phyloP scores from a whole-genome alignment of 92 coral and sea anemone species.

The Parazoanthus darwini region DNA sequence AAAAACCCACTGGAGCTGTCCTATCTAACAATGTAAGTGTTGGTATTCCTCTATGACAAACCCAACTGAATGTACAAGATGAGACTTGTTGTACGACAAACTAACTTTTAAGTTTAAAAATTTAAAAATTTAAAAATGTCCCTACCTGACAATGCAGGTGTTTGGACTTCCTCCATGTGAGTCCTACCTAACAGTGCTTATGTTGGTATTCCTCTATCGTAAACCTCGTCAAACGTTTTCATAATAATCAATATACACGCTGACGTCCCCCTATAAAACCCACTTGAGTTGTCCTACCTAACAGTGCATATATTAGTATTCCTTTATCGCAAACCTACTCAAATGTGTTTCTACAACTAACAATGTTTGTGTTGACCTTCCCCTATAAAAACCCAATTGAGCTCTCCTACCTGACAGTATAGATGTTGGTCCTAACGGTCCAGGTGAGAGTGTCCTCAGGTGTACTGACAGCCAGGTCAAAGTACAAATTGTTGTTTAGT shows the following conservation, averaged over 20 bases:
- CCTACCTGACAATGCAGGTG: conserved; percentile 72
- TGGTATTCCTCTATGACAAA: conserved; percentile 23
- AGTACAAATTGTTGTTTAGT: conserved; percentile 89
- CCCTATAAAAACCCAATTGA: background rate
- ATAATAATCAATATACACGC: conserved; percentile 44
- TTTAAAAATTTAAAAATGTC: background rate
- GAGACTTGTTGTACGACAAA: background rate
- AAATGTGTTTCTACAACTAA: background rate
- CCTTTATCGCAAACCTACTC: background rate
- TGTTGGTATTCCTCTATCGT: background rate
- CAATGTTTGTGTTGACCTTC: conserved; percentile 58
- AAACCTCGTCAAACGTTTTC: background rate
- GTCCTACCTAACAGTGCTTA: conserved; percentile 75
- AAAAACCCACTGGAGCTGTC: background rate
- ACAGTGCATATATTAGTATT: conserved; percentile 50
- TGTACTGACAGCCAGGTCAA: conserved; percentile 90
- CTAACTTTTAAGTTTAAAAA: too few relatives aligned
- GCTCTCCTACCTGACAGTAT: conserved; percentile 81
- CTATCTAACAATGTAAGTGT: conserved; percentile 45
- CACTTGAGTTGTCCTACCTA: conserved; percentile 52
- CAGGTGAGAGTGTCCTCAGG: conserved; percentile 94
- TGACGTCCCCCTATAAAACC: conserved; percentile 22
- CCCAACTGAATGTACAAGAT: background rate
- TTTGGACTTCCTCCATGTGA: too few relatives aligned
- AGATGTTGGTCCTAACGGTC: conserved; percentile 97